Percentiles rank a stretch among this genome's conserved stretches.
Evolutionary conservation across 2,113 vertebrate genomes (phyloP).

Genomic region (Lepus timidus): DNA sequence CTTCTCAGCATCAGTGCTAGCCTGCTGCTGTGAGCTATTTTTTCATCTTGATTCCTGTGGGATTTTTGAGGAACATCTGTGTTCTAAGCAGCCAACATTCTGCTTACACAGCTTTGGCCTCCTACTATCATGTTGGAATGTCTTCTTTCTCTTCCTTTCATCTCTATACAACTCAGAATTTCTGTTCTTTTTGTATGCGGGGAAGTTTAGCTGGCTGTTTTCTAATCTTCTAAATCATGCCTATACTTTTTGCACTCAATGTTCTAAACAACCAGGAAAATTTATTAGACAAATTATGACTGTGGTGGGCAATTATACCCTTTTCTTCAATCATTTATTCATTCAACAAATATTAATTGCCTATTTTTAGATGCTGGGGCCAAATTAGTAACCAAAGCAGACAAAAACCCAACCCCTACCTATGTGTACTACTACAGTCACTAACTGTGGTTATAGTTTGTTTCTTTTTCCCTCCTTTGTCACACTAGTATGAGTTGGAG

Average conservation of each 20-base stretch:
- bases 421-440: background rate
- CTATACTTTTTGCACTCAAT: background rate
- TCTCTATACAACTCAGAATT: background rate
- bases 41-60: background rate
- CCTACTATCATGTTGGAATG: background rate
- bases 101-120: background rate
- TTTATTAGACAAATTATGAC: background rate
- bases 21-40: background rate
- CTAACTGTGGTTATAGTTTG: background rate
- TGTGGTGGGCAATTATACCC: background rate
- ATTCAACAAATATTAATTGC: background rate
- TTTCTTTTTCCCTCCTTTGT: background rate
- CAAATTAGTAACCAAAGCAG: background rate
- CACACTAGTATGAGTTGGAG: background rate
- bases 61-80: background rate
- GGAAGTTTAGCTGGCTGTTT: background rate
- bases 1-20: background rate
- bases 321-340: slow-evolving; percentile 8
- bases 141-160: background rate
- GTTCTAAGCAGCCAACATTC: background rate
- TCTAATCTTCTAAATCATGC: background rate
- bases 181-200: background rate
- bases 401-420: background rate
- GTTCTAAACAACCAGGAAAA: background rate
- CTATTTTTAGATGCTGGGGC: background rate